These are phyloP conservation scores for Brenthis ino DNA, from an alignment of 2,888 invertebrate genomes.

Conservation along the genomic window DNA sequence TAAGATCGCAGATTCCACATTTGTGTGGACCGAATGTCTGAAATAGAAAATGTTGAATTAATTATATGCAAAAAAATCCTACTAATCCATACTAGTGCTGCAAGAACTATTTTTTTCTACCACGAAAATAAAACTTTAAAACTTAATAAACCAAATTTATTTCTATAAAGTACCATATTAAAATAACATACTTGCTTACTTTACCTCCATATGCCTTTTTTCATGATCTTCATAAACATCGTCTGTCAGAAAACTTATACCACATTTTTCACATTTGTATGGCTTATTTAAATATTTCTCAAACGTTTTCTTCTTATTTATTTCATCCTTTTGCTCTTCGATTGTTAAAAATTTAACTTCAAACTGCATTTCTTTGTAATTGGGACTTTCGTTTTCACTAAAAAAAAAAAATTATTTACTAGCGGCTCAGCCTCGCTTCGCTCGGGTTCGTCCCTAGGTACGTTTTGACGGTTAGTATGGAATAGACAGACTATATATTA, in stretches of 20 bases:
- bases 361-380: constrained; percentile 26
- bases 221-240: constrained; percentile 37
- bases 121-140: too few species aligned
- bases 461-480: too few species aligned
- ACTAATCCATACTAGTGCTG: too few species aligned
- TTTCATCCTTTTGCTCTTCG: constrained; percentile 35
- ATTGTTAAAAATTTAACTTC: constrained; percentile 30
- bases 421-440: too few species aligned
- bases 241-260: constrained; percentile 33
- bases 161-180: too few species aligned
- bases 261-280: constrained; percentile 36
- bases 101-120: too few species aligned
- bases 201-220: constrained; percentile 7
- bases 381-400: neutral
- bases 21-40: constrained; percentile 35
- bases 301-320: constrained; percentile 31
- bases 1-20: constrained; percentile 36
- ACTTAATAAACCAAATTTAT: too few species aligned
- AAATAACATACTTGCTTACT: neutral
- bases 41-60: neutral
- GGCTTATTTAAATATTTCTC: constrained; percentile 32
- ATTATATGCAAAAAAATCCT: too few species aligned
- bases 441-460: too few species aligned
- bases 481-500: too few species aligned
- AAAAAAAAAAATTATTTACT: neutral